Base-by-base conservation (phyloP, 92 coral and sea anemone genomes). In the Palythoa heliodiscus region DNA sequence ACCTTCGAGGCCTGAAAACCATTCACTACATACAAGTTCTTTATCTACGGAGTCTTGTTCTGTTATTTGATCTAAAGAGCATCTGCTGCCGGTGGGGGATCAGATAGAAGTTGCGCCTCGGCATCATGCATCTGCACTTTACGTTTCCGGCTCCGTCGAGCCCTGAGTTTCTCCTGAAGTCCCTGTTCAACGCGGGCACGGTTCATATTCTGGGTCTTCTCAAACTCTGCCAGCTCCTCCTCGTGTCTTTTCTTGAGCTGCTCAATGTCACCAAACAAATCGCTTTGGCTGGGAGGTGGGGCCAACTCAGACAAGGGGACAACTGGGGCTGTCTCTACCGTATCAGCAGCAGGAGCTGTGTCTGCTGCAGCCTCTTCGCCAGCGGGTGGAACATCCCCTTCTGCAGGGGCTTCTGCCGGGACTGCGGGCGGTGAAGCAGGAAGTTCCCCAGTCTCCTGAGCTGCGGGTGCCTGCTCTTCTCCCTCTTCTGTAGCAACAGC, bases 201-300 rank as follows among this genome's bases (percentile, higher is more conserved):
- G 83, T 96, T 96, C 75, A 96, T 69, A 67, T 96, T 98, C 79
- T 96, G 98, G 9, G 93, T 93, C 83, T 91, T 94, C 77, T 95
- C 95, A 84, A 96, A 96, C 90, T 96, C 96, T 16, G 98, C 98
- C 24, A 96, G 81, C 29, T 96, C 98, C 75, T 96, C 98, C 73
- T 96, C 98, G 38, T 96, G 98, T 19, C 94, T 95, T 77, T 93
- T 94, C 89, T 94, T 96, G 19, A 96, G 86, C 75, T 96, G 93
- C 48, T 94, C 98, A 71, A 96, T 96, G 55, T 96, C 90, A 15
- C 98, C 98, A 92, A 96, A 96, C 80, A 96, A 79, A 78, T 91
- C 95, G 43, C 88, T 93, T 19, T 89, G 90, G 16, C 87, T 83
- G 13, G 98, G 98, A 35, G 95, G 89, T 11, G 98, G 98, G 12